A percentile compares a stretch with the other conserved stretches of the same genome.
Conservation (phyloP, 1,140 invertebrate genomes). For the Nephotettix cincticeps region DNA sequence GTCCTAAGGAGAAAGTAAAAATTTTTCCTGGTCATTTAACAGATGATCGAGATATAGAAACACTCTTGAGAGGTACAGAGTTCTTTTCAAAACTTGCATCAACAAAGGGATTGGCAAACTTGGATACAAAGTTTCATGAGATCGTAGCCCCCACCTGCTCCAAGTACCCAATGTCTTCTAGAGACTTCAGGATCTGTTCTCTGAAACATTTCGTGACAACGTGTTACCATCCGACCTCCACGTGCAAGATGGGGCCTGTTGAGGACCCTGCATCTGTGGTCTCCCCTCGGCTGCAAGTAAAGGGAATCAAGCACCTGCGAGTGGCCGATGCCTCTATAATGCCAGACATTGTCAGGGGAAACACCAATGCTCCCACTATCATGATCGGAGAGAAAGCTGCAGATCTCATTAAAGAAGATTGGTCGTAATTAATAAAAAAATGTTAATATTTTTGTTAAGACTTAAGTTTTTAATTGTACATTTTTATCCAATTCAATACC, state of each 20-base stretch:
- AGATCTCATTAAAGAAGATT: slow-evolving; percentile 63
- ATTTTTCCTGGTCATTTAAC: slow-evolving; percentile 80
- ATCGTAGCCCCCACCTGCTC: slow-evolving; percentile 62
- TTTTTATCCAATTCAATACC: too few relatives aligned
- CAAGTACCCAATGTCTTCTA: slow-evolving; percentile 59
- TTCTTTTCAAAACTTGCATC: slow-evolving; percentile 18
- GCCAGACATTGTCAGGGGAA: slow-evolving; percentile 65
- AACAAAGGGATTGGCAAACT: slow-evolving; percentile 39
- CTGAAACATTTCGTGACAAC: slow-evolving; percentile 50
- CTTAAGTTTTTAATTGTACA: too few relatives aligned
- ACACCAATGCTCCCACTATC: slow-evolving; percentile 66
- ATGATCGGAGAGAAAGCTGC: slow-evolving; percentile 70
- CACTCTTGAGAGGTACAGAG: slow-evolving; percentile 54
- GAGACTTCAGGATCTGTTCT: slow-evolving; percentile 71
- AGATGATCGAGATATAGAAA: slow-evolving; percentile 63
- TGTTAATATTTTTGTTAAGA: too few relatives aligned
- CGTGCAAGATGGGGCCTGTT: slow-evolving; percentile 64
- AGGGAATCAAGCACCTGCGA: slow-evolving; percentile 58
- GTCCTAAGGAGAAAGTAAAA: slow-evolving; percentile 68
- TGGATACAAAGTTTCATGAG: slow-evolving; percentile 46
- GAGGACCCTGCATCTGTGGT: slow-evolving; percentile 59
- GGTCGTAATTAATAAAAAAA: slow-evolving; percentile 9
- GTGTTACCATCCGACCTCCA: slow-evolving; percentile 54
- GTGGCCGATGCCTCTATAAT: slow-evolving; percentile 73
- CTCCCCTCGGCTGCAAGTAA: slow-evolving; percentile 56